Percentiles rank a stretch among this genome's conserved stretches.
Conservation (phyloP, 2,797 vertebrate species). For the Rhadinocentrus ornatus region DNA sequence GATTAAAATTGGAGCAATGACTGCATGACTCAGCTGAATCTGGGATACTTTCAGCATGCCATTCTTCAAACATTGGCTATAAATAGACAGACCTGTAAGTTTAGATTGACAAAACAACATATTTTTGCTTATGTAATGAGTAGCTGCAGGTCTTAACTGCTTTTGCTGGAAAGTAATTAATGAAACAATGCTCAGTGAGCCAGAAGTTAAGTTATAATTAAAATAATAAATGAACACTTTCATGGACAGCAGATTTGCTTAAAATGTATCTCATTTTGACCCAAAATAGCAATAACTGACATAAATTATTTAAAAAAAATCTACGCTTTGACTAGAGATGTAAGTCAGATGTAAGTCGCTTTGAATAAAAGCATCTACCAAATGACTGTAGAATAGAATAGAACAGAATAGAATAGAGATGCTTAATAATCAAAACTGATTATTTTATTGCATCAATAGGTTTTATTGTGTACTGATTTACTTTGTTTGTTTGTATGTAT, state of each 20-base stretch:
- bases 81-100: slow-evolving; percentile 70
- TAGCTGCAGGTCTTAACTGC: slow-evolving; percentile 49
- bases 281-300: background rate
- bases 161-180: slow-evolving; percentile 46
- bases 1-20: slow-evolving; percentile 55
- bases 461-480: background rate
- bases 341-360: too few species aligned
- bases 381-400: too few species aligned
- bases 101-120: slow-evolving; percentile 50
- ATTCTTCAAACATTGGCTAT: slow-evolving; percentile 56
- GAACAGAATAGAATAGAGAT: too few species aligned
- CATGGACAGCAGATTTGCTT: slow-evolving; percentile 16
- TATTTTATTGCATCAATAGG: background rate
- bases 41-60: slow-evolving; percentile 66
- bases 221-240: slow-evolving; percentile 37
- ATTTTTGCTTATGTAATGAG: slow-evolving; percentile 63
- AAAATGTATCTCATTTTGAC: slow-evolving; percentile 14
- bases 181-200: slow-evolving; percentile 31
- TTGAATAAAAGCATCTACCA: too few species aligned
- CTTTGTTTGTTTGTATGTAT: background rate
- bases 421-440: too few species aligned
- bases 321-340: background rate
- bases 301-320: slow-evolving; percentile 4
- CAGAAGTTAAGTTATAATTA: slow-evolving; percentile 34
- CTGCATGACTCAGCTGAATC: slow-evolving; percentile 77